A percentile compares a stretch with the other conserved stretches of the same genome.
phyloP scores from a whole-genome alignment of 2,888 invertebrate genomes.

The Lasioglossum marginatum region DNA sequence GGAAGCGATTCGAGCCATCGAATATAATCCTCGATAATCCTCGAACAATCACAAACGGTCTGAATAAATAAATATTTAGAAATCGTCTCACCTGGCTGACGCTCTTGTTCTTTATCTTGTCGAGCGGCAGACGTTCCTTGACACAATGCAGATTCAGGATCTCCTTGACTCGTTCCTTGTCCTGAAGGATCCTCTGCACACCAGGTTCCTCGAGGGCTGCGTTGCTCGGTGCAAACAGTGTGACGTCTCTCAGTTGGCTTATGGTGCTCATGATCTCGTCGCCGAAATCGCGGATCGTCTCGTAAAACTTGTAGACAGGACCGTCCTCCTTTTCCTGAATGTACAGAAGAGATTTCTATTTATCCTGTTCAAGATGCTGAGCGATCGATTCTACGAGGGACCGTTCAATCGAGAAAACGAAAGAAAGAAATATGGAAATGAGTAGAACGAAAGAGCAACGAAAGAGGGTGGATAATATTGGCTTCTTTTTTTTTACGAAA shows the following conservation, averaged over 20 bases:
- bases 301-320: conserved; percentile 92
- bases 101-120: conserved; percentile 90
- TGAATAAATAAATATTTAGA: background rate
- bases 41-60: background rate
- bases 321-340: conserved; percentile 90
- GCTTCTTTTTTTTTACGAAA: background rate
- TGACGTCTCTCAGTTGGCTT: conserved; percentile 90
- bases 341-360: conserved; percentile 66
- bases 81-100: conserved; percentile 87
- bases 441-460: conserved; percentile 29
- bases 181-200: conserved; percentile 88
- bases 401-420: conserved; percentile 38
- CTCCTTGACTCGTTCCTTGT: conserved; percentile 90
- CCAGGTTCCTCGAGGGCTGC: conserved; percentile 92
- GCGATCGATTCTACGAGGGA: conserved; percentile 41
- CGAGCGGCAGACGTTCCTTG: conserved; percentile 90
- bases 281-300: conserved; percentile 91
- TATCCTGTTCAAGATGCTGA: conserved; percentile 42
- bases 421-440: conserved; percentile 41
- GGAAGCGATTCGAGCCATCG: conserved; percentile 18
- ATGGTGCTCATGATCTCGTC: conserved; percentile 91
- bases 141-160: conserved; percentile 94
- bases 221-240: conserved; percentile 95
- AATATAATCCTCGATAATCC: background rate
- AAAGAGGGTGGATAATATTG: conserved; percentile 29